These are phyloP conservation scores for Agriopis marginaria DNA, from an alignment of 2,888 invertebrate species.

Conservation along the genomic window DNA sequence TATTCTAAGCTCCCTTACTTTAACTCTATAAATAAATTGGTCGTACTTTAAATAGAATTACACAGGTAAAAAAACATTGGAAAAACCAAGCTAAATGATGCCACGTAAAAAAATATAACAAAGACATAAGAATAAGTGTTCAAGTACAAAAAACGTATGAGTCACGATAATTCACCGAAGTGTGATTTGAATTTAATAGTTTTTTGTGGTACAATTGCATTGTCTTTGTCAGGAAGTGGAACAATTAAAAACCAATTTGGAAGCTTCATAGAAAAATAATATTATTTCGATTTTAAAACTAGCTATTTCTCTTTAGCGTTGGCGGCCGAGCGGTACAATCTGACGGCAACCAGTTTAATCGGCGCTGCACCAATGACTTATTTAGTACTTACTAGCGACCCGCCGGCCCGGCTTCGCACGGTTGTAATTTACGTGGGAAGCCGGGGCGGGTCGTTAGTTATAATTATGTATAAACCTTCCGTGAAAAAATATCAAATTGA, in stretches of 20 bases:
- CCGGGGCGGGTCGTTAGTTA: no score
- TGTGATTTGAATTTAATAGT: conserved; percentile 17
- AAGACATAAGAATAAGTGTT: conserved; percentile 34
- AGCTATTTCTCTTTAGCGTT: no score
- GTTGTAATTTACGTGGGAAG: no score
- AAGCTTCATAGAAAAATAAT: background rate
- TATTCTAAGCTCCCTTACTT: no score
- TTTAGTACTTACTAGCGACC: no score
- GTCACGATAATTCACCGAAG: conserved; percentile 44
- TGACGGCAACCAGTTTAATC: no score
- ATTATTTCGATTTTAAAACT: background rate
- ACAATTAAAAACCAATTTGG: conserved; percentile 24
- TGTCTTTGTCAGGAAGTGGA: conserved; percentile 26
- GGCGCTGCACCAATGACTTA: no score
- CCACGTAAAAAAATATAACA: conserved; percentile 36
- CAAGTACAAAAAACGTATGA: conserved; percentile 44
- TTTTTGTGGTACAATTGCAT: conserved; percentile 19
- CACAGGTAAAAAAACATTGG: conserved; percentile 35
- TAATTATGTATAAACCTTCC: no score
- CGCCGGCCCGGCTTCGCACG: no score
- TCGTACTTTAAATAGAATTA: background rate
- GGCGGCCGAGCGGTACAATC: no score
- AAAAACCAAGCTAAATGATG: conserved; percentile 15
- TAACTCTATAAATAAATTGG: background rate
- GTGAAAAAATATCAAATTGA: no score